Percentiles rank a stretch among this genome's conserved stretches.
Conservation (phyloP, 2,113 vertebrate species). For the Sapajus apella region DNA sequence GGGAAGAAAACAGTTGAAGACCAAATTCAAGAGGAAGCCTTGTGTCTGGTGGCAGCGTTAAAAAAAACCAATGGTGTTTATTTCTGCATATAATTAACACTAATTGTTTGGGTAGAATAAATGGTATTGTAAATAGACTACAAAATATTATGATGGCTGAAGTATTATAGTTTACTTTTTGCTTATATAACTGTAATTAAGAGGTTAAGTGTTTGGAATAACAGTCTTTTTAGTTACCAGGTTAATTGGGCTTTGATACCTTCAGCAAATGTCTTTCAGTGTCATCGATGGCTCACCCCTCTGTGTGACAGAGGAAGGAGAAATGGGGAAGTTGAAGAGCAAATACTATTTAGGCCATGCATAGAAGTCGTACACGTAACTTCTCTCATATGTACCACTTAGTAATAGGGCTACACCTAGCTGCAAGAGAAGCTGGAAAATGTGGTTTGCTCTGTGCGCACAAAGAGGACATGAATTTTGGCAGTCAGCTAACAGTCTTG, state of each 20-base stretch:
- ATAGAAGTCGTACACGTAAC: not conserved
- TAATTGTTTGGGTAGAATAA: not conserved
- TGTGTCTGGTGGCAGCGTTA: conserved; percentile 77
- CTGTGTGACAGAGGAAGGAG: not conserved
- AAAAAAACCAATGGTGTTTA: conserved; percentile 74
- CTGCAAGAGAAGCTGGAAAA: not conserved
- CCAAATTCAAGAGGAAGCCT: conserved; percentile 79
- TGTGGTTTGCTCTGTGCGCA: not conserved
- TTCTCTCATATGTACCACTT: not conserved
- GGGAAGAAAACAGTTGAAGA: conserved; percentile 82
- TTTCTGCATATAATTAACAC: not conserved
- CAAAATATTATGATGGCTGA: not conserved
- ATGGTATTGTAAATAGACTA: not conserved
- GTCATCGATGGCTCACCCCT: not conserved
- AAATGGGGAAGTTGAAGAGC: not conserved
- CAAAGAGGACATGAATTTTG: not conserved
- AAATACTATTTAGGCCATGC: not conserved
- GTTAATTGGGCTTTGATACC: not conserved
- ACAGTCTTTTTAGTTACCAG: not conserved
- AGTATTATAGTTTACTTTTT: not conserved
- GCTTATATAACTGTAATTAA: not conserved
- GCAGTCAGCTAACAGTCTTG: not conserved
- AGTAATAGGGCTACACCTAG: not conserved
- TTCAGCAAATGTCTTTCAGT: not conserved
- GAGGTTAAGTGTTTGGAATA: not conserved